Percentiles rank a stretch among this genome's conserved stretches.
Evolutionary conservation across 1,140 invertebrate genomes (phyloP).

Genomic region (Steinernema feltiae): DNA sequence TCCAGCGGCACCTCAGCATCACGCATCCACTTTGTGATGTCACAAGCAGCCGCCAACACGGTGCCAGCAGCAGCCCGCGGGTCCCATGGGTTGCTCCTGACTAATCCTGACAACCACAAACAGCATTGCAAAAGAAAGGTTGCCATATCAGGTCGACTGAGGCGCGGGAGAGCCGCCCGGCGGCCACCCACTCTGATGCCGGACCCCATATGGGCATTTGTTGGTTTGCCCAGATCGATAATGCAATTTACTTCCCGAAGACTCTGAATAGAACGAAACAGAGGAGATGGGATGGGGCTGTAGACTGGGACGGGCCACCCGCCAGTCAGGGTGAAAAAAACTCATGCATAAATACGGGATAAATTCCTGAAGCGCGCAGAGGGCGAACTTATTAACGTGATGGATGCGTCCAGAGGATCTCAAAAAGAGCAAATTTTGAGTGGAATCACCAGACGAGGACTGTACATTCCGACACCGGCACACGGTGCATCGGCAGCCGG

Average conservation of each 20-base stretch:
- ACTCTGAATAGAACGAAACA: not conserved
- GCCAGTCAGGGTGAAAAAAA: constrained; percentile 6
- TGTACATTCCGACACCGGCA: not conserved
- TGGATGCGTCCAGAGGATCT: not conserved
- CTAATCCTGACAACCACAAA: not conserved
- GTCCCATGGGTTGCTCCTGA: constrained; percentile 4
- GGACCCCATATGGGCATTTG: constrained; percentile 14
- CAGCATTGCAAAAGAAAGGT: not conserved
- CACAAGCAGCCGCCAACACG: constrained; percentile 1
- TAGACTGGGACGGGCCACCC: not conserved
- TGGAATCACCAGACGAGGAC: too few relatives aligned
- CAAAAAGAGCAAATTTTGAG: not conserved
- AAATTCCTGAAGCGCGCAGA: not conserved
- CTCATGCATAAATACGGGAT: constrained; percentile 13
- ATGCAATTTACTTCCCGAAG: constrained; percentile 15
- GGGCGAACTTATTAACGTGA: not conserved
- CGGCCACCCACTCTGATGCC: not conserved
- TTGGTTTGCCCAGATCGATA: constrained; percentile 13
- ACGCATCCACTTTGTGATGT: not conserved
- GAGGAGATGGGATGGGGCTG: constrained; percentile 5
- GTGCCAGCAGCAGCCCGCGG: constrained; percentile 1
- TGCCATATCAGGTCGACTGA: constrained; percentile 10
- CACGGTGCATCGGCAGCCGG: not conserved
- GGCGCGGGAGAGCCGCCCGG: constrained; percentile 5
- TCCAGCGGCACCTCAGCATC: not conserved